Percentiles rank a stretch among this genome's conserved stretches.
phyloP scores from a whole-genome alignment of 2,113 vertebrate species.

The Equus przewalskii region DNA sequence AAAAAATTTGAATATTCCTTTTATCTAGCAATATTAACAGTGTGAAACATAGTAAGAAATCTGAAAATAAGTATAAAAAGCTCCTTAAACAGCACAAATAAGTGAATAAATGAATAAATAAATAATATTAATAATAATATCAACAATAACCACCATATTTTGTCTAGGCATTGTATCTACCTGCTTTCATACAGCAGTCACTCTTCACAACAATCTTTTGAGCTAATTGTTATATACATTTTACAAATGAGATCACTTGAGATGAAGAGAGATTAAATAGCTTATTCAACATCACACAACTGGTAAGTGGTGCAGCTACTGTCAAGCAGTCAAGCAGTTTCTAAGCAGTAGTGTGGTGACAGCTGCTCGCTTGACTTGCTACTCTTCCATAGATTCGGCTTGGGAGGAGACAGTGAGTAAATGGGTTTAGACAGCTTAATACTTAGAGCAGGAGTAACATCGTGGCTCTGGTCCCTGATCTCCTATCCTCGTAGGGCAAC shows the following conservation, averaged over 20 bases:
- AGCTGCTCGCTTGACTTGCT: not conserved
- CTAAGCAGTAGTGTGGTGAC: not conserved
- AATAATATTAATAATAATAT: not conserved
- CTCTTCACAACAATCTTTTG: not conserved
- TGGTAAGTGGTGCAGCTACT: not conserved
- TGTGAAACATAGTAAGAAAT: conserved; percentile 1
- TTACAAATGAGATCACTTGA: not conserved
- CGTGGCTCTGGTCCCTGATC: not conserved
- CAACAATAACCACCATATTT: not conserved
- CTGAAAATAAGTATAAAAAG: not conserved
- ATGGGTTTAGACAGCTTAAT: not conserved
- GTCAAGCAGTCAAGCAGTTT: not conserved
- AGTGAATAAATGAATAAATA: not conserved
- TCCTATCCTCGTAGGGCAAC: not conserved
- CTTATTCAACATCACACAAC: not conserved
- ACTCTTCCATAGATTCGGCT: not conserved
- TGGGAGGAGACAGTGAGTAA: not conserved
- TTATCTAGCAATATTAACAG: not conserved
- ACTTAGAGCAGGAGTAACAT: not conserved
- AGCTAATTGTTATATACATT: not conserved
- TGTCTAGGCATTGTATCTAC: not conserved
- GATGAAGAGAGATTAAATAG: not conserved
- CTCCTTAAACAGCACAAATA: not conserved
- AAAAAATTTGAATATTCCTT: not conserved
- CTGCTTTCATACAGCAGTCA: not conserved